Conservation (phyloP, 1,140 invertebrate genomes). For the Sarcophaga bullata region DNA sequence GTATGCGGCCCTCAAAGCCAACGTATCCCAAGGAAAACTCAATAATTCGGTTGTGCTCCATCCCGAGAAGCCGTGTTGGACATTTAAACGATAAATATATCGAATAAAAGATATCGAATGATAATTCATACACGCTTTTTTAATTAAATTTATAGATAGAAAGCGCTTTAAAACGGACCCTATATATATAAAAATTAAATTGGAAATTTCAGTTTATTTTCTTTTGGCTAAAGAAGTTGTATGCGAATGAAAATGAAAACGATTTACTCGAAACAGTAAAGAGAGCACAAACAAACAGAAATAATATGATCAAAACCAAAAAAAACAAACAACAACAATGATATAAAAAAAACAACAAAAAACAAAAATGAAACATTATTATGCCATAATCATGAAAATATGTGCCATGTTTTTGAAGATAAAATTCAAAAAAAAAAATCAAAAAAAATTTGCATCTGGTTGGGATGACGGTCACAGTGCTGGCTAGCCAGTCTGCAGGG, state of each 20-base stretch:
- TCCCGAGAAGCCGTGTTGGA: too few species aligned
- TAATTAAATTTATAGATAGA: too few species aligned
- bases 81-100: too few species aligned
- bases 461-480: background rate
- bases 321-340: background rate
- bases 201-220: slow-evolving; percentile 19
- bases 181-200: slow-evolving; percentile 1
- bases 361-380: slow-evolving; percentile 15
- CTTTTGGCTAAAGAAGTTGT: slow-evolving; percentile 31
- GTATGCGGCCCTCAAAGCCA: too few species aligned
- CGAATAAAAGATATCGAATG: too few species aligned
- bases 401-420: too few species aligned
- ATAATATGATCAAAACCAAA: background rate
- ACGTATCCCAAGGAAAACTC: too few species aligned
- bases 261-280: background rate
- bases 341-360: background rate
- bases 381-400: slow-evolving; percentile 38
- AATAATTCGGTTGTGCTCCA: too few species aligned
- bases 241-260: slow-evolving; percentile 33
- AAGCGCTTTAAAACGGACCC: too few species aligned
- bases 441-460: slow-evolving; percentile 40
- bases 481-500: background rate
- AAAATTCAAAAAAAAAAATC: background rate
- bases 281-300: background rate
- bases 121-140: too few species aligned